Evolutionary conservation across 2,797 vertebrate genomes (phyloP).

Genomic region (Paratrypauchen microcephalus): DNA sequence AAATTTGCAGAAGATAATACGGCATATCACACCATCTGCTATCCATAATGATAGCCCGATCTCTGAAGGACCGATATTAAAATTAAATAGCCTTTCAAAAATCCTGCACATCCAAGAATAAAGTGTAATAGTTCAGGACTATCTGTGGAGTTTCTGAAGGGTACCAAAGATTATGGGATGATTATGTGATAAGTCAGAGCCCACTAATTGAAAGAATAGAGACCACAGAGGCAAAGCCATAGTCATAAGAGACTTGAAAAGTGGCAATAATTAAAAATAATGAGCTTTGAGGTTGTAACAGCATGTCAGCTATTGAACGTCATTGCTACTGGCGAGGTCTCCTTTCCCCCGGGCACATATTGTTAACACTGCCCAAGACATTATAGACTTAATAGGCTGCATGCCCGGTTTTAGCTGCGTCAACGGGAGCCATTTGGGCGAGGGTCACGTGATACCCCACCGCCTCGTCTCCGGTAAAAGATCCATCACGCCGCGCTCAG

Average conservation of each 20-base stretch:
- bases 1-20: slow-evolving; percentile 44
- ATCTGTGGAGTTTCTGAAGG: slow-evolving; percentile 8
- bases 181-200: slow-evolving; percentile 10
- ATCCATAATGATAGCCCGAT: slow-evolving; percentile 77
- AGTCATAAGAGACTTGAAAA: slow-evolving; percentile 8
- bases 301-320: slow-evolving; percentile 11
- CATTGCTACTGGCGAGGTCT: slow-evolving; percentile 2
- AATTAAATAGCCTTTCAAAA: slow-evolving; percentile 82
- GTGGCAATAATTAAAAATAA: slow-evolving; percentile 26
- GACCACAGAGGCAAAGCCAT: not conserved
- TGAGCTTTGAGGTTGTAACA: slow-evolving; percentile 5
- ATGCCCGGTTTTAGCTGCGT: slow-evolving; percentile 11
- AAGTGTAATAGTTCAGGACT: slow-evolving; percentile 18
- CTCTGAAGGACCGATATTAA: slow-evolving; percentile 83
- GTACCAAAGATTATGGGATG: slow-evolving; percentile 11
- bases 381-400: slow-evolving; percentile 1
- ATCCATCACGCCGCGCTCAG: slow-evolving; percentile 22
- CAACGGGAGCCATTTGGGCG: slow-evolving; percentile 14
- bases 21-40: slow-evolving; percentile 72
- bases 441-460: slow-evolving; percentile 16
- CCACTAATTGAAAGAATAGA: slow-evolving; percentile 3
- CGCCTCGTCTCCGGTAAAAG: slow-evolving; percentile 14
- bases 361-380: not conserved
- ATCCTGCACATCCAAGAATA: slow-evolving; percentile 47
- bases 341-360: not conserved